Evolutionary conservation across 1,140 invertebrate species (phyloP).

Genomic region (Wasmannia auropunctata): DNA sequence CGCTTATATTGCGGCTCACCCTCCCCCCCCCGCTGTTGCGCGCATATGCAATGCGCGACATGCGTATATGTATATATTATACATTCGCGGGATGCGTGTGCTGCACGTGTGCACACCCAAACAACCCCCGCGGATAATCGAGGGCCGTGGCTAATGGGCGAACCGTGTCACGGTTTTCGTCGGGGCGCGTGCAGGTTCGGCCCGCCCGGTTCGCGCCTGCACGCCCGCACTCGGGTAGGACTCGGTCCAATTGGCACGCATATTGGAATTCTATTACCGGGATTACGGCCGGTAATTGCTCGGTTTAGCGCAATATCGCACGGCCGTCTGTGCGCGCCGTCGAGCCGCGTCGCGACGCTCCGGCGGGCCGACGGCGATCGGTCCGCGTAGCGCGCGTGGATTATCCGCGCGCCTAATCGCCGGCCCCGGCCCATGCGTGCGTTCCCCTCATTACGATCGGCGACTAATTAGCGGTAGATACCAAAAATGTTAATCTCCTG

Average conservation of each 20-base stretch:
- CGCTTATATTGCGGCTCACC: constrained; percentile 14
- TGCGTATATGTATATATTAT: neutral
- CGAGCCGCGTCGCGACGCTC: constrained; percentile 33
- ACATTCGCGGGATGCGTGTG: neutral
- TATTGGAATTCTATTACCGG: constrained; percentile 79
- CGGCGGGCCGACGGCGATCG: constrained; percentile 54
- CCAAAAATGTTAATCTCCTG: constrained; percentile 5
- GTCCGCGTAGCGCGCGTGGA: constrained; percentile 66
- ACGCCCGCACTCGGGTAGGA: constrained; percentile 59
- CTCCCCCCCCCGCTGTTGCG: neutral
- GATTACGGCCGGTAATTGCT: constrained; percentile 78
- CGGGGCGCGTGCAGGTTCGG: constrained; percentile 64
- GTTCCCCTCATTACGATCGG: constrained; percentile 2
- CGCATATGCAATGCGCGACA: neutral
- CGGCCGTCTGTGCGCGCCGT: constrained; percentile 52
- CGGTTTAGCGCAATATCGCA: constrained; percentile 77
- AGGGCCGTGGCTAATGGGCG: constrained; percentile 69
- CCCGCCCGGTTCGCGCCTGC: constrained; percentile 66
- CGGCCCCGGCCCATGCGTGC: constrained; percentile 3
- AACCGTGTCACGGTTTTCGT: constrained; percentile 76
- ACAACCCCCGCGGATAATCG: constrained; percentile 35
- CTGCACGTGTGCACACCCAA: neutral
- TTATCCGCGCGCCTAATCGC: constrained; percentile 63
- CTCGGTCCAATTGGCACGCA: constrained; percentile 78
- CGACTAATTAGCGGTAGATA: constrained; percentile 11